These are phyloP conservation scores for Hoplostethus atlanticus DNA, from an alignment of 2,797 vertebrate species.

Conservation along the genomic window DNA sequence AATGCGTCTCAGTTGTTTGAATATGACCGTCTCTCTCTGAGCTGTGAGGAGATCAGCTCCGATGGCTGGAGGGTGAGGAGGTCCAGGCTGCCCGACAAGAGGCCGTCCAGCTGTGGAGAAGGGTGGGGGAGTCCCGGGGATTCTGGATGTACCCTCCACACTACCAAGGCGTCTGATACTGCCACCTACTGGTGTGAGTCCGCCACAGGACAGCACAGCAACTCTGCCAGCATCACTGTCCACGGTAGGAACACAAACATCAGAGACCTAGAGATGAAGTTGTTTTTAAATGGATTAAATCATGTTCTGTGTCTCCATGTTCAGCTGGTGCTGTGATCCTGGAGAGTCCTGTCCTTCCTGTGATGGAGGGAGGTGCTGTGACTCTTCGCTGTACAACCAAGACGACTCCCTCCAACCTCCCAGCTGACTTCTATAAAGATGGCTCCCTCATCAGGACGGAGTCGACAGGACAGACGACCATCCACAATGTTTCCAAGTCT, in stretches of 20 bases:
- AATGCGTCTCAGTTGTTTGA: constrained; percentile 40
- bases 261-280: background rate
- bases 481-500: too few relatives aligned
- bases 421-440: too few relatives aligned
- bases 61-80: constrained; percentile 24
- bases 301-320: too few relatives aligned
- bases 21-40: constrained; percentile 7
- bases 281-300: too few relatives aligned
- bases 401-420: too few relatives aligned
- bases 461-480: too few relatives aligned
- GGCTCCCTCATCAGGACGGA: too few relatives aligned
- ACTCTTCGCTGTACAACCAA: too few relatives aligned
- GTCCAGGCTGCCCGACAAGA: rapidly evolving
- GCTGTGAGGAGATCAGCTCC: background rate
- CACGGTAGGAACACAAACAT: constrained; percentile 23
- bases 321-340: too few relatives aligned
- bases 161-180: constrained; percentile 25
- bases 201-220: constrained; percentile 17
- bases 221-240: constrained; percentile 25
- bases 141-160: background rate
- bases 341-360: too few relatives aligned
- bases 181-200: constrained; percentile 60
- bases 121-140: rapidly evolving
- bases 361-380: too few relatives aligned
- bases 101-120: background rate